phyloP scores from a whole-genome alignment of 2,888 invertebrate genomes.

The Tipula lateralis region DNA sequence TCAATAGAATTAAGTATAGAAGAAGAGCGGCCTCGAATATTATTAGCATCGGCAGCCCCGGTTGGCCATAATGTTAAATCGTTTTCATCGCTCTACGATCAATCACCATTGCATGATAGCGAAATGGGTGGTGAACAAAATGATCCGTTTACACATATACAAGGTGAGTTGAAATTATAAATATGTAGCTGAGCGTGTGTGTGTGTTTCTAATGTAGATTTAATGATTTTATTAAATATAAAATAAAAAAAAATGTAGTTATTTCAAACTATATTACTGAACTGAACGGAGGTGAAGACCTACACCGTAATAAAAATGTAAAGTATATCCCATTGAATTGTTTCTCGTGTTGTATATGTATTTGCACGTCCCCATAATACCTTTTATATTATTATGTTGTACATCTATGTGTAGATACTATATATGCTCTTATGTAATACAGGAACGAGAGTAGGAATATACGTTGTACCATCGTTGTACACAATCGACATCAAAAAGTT shows the following conservation, averaged over 20 bases:
- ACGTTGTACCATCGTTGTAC: too few species aligned
- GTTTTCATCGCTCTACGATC: neutral
- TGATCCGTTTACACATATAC: conserved; percentile 28
- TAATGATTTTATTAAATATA: neutral
- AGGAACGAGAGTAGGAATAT: neutral
- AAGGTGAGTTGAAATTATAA: neutral
- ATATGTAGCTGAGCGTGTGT: neutral
- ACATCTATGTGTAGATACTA: neutral
- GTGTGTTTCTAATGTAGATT: neutral
- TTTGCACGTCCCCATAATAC: neutral
- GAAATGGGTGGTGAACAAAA: conserved; percentile 28
- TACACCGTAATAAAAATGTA: neutral
- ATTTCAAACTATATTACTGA: neutral
- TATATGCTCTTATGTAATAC: neutral
- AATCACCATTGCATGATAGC: conserved; percentile 27
- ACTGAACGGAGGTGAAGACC: neutral
- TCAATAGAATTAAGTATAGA: conserved; percentile 28
- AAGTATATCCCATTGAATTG: neutral
- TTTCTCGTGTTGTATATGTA: neutral
- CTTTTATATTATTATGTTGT: neutral
- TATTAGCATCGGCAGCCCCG: conserved; percentile 12
- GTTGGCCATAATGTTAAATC: conserved; percentile 27
- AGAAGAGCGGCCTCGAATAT: conserved; percentile 24
- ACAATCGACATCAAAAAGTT: neutral
- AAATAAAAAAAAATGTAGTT: neutral